Conservation (phyloP, 2,888 invertebrate species). For the Cyrtodaria siliqua region DNA sequence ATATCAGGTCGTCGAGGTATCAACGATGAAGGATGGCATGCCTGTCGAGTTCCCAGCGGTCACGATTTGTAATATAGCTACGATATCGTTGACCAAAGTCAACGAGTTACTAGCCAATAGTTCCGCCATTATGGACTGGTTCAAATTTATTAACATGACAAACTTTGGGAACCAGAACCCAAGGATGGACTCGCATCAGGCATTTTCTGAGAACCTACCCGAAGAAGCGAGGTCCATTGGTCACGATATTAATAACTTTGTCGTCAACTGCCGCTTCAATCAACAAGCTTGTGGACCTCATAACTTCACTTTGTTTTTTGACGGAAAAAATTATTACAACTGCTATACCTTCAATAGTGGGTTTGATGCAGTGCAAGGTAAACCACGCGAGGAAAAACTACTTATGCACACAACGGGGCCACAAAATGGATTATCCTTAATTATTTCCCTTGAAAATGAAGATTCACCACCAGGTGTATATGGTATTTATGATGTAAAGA, state of each 20-base stretch:
- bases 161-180: conserved; percentile 71
- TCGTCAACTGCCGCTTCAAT: conserved; percentile 80
- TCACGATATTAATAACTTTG: conserved; percentile 76
- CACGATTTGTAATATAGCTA: conserved; percentile 82
- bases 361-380: conserved; percentile 41
- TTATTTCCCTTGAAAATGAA: conserved; percentile 82
- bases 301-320: conserved; percentile 79
- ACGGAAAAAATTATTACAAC: conserved; percentile 82
- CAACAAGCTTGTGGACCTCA: conserved; percentile 68
- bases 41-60: conserved; percentile 82
- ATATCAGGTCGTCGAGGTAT: conserved; percentile 80
- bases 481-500: conserved; percentile 78
- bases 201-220: conserved; percentile 81
- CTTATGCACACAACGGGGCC: conserved; percentile 82
- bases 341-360: conserved; percentile 83
- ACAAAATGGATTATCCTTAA: conserved; percentile 80
- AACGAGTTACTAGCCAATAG: conserved; percentile 60
- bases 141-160: conserved; percentile 63
- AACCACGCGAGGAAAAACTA: conserved; percentile 62
- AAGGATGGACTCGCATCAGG: conserved; percentile 74
- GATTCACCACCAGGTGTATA: conserved; percentile 78
- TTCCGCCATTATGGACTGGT: conserved; percentile 70
- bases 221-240: conserved; percentile 75
- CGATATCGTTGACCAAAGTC: conserved; percentile 77
- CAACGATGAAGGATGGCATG: conserved; percentile 81